Base-by-base conservation (phyloP, 2,797 vertebrate species). In the Lacerta agilis region DNA sequence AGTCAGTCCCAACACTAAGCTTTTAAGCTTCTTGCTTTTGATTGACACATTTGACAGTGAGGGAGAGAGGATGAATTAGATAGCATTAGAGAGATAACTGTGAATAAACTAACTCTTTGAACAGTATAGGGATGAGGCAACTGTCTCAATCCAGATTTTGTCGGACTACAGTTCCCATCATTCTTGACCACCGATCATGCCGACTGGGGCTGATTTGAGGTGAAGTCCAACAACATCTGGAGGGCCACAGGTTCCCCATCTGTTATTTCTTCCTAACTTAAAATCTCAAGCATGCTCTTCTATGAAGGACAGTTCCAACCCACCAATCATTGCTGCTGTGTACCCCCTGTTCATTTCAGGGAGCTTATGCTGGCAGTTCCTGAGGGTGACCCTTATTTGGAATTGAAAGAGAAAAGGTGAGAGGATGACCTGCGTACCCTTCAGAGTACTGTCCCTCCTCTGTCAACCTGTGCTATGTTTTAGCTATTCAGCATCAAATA, bases 51-150 rank as follows among this genome's bases (percentile, higher is more conserved):
- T 27, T 77, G 41, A 77, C 75, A 72, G 78, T 72, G 88, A 88
- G 49, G 49, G 80, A 91, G 82, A 79, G 88, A 25, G 25, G 86
- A 33, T 5, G 79, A 72, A 69, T 13, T 55, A 55, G n/a, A n/a
- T 27, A 36, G 49, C 9, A 64, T 29, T 25, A 76, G 23, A 55
- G 20, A 84, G n/a, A 38, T 38, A 25, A 64, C 25, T 43, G 25
- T 38, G 4, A 84, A 18, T 17, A 64, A 27, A 66, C 64, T 10
- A 64, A 75, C 8, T 29, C 4, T 20, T 49, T 41, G 23, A 5
- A 29, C 29, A n/a, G 25, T n/a, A 5, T 29, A 33, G n/a, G 13
- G 69, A 71, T n/a, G n/a, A 9, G 69, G 27, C 8, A 71, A 27
- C 29, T 25, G 23, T 69, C 25, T 9, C 67, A 27, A 27, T 69